Evolutionary conservation across 2,888 invertebrate genomes (phyloP).

Genomic region (Orthosia gothica): DNA sequence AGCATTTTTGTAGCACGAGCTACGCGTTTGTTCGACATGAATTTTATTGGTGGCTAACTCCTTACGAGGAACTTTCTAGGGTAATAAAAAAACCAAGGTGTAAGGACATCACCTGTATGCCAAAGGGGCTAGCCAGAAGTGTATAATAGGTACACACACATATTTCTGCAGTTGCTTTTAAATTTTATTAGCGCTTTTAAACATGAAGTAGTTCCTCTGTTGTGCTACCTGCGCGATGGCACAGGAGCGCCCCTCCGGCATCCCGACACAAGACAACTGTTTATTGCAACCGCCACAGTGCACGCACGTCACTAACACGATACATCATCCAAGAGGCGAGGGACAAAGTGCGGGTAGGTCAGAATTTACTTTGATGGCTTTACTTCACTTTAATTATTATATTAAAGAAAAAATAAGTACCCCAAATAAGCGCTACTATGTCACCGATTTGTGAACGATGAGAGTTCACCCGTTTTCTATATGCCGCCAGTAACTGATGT

Average conservation of each 20-base stretch:
- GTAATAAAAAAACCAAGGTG: too few species aligned
- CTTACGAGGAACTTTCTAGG: background rate
- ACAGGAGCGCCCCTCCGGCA: background rate
- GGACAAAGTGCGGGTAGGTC: too few species aligned
- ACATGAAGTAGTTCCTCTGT: background rate
- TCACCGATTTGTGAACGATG: too few species aligned
- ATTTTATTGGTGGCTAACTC: background rate
- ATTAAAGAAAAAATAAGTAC: too few species aligned
- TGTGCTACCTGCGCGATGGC: background rate
- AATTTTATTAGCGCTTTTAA: background rate
- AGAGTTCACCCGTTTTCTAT: too few species aligned
- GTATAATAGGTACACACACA: background rate
- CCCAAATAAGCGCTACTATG: too few species aligned
- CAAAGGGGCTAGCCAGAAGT: background rate
- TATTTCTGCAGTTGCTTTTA: background rate
- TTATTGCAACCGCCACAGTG: slow-evolving; percentile 2
- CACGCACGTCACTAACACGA: background rate
- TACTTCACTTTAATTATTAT: too few species aligned
- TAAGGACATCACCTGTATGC: too few species aligned
- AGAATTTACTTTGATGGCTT: too few species aligned
- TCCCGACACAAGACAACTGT: slow-evolving; percentile 1
- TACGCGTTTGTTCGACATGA: background rate
- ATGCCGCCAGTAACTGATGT: too few species aligned
- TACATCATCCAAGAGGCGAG: too few species aligned
- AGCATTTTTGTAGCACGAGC: slow-evolving; percentile 7